phyloP scores from a whole-genome alignment of 2,888 invertebrate species.

The Prenolepis imparis region DNA sequence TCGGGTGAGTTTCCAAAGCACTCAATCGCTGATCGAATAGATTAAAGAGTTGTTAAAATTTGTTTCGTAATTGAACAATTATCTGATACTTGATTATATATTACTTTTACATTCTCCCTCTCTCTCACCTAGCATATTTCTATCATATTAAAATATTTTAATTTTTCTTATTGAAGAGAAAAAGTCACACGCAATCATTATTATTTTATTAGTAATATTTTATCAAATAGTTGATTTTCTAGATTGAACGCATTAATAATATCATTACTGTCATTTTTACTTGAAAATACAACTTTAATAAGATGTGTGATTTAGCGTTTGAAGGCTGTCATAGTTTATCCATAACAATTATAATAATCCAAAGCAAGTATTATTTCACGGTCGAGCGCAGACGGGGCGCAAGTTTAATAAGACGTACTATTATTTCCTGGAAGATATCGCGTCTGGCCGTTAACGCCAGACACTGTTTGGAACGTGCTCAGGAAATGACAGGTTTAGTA shows the following conservation, averaged over 20 bases:
- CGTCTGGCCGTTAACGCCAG: slow-evolving; percentile 40
- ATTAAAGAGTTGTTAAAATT: background rate
- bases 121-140: background rate
- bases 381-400: background rate
- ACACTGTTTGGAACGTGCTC: slow-evolving; percentile 42
- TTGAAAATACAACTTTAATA: background rate
- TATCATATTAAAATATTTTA: background rate
- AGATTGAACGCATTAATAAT: background rate
- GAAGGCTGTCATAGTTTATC: background rate
- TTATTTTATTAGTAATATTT: background rate
- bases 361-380: background rate
- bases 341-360: background rate
- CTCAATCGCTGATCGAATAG: background rate
- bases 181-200: background rate
- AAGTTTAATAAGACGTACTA: slow-evolving; percentile 29
- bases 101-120: background rate
- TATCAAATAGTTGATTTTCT: no score
- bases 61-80: slow-evolving; percentile 2
- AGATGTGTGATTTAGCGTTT: background rate
- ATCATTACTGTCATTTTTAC: background rate
- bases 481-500: slow-evolving; percentile 50
- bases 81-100: background rate
- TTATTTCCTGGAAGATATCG: slow-evolving; percentile 44
- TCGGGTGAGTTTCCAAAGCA: background rate
- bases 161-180: background rate